Conservation (phyloP, 2,797 vertebrate genomes). For the Cirrhinus molitorella region DNA sequence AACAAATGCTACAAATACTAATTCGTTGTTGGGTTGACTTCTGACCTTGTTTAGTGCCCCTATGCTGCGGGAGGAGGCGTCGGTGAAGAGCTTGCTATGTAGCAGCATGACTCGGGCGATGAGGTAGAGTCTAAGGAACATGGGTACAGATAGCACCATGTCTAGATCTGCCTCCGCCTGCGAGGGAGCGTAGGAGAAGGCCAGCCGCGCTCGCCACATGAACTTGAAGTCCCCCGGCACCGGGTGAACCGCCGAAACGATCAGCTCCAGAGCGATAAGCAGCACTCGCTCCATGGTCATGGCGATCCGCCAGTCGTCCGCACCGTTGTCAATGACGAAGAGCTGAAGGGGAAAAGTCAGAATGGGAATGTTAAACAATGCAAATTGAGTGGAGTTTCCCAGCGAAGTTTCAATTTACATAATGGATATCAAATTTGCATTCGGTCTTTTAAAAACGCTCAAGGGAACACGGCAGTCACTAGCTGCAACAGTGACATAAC, state of each 20-base stretch:
- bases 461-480: background rate
- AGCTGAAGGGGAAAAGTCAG: conserved; percentile 72
- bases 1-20: conserved; percentile 3
- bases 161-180: conserved; percentile 95
- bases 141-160: conserved; percentile 98
- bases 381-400: conserved; percentile 15
- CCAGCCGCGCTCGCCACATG: conserved; percentile 94
- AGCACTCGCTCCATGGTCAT: conserved; percentile 97
- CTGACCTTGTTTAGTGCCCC: conserved; percentile 97
- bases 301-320: conserved; percentile 98
- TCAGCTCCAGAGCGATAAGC: conserved; percentile 94
- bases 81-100: conserved; percentile 99
- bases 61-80: conserved; percentile 98
- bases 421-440: conserved; percentile 31
- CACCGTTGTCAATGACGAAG: conserved; percentile 97
- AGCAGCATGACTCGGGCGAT: conserved; percentile 97
- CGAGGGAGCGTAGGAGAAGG: conserved; percentile 93
- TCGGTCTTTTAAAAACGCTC: conserved; percentile 1
- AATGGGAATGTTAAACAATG: conserved; percentile 65
- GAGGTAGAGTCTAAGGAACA: conserved; percentile 98
- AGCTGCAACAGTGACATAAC: background rate
- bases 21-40: background rate
- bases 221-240: conserved; percentile 91
- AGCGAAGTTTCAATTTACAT: conserved; percentile 32
- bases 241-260: conserved; percentile 98